A percentile compares a stretch with the other conserved stretches of the same genome.
Evolutionary conservation across 2,113 vertebrate genomes (phyloP).

Genomic region (Protomyctophum bolini): DNA sequence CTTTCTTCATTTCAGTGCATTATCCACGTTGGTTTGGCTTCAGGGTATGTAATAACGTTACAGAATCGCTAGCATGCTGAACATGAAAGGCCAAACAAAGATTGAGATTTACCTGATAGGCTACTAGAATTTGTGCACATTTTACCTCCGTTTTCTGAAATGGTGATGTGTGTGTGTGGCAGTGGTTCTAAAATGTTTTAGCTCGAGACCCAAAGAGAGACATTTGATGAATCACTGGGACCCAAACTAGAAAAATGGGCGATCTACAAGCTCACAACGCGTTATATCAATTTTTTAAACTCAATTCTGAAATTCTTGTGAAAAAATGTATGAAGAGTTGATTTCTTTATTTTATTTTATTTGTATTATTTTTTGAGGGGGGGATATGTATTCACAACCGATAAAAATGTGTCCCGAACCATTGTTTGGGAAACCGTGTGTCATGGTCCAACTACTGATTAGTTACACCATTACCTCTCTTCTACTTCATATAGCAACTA

Average conservation of each 20-base stretch:
- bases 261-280: no score
- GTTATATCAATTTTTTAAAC: no score
- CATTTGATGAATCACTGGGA: no score
- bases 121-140: neutral
- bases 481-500: conserved; percentile 9
- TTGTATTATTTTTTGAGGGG: no score
- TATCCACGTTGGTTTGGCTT: neutral
- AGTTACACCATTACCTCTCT: conserved; percentile 5
- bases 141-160: conserved; percentile 6
- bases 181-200: conserved; percentile 20
- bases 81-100: neutral
- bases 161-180: conserved; percentile 36
- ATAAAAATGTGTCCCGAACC: conserved; percentile 12
- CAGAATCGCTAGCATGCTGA: neutral
- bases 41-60: neutral
- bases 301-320: no score
- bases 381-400: neutral
- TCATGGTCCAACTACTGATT: conserved; percentile 9
- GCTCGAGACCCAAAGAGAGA: no score
- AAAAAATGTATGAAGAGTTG: no score
- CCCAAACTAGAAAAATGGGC: no score
- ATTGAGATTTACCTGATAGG: no score
- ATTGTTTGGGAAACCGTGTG: neutral
- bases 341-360: no score
- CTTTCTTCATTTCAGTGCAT: neutral